Evolutionary conservation across 2,888 invertebrate species (phyloP).

Genomic region (Eristalis intricaria): DNA sequence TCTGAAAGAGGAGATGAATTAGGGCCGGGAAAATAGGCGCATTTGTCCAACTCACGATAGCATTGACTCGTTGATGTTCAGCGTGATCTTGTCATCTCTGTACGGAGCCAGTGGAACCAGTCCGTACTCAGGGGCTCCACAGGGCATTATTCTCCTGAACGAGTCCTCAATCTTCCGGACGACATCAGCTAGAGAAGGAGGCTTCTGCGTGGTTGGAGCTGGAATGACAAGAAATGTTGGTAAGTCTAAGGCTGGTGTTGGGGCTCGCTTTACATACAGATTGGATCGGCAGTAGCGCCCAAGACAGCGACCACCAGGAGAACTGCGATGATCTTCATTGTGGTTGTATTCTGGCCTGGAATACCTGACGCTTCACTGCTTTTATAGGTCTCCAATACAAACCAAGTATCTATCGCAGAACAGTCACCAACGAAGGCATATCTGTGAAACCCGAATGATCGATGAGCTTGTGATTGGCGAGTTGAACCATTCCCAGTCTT

Average conservation of each 20-base stretch:
- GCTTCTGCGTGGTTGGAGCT: not conserved
- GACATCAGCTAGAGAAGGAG: conserved; percentile 34
- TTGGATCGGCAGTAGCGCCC: conserved; percentile 1
- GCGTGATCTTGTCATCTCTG: not conserved
- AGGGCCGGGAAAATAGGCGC: not conserved
- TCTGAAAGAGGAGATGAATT: conserved; percentile 6
- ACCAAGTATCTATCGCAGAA: not conserved
- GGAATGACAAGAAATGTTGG: not conserved
- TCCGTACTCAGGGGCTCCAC: conserved; percentile 73
- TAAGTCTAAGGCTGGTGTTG: not conserved
- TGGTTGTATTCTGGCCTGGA: not conserved
- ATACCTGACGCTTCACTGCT: not conserved
- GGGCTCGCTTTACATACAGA: not conserved
- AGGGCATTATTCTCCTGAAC: conserved; percentile 74
- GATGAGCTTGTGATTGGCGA: not conserved
- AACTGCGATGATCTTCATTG: conserved; percentile 14
- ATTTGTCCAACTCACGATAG: conserved; percentile 1
- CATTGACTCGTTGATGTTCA: conserved; percentile 18
- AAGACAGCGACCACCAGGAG: conserved; percentile 7
- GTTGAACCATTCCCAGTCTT: too few relatives aligned
- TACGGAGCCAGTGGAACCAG: conserved; percentile 75
- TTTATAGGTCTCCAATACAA: conserved; percentile 6
- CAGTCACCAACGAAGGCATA: not conserved
- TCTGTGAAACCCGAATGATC: not conserved
- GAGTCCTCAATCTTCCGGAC: conserved; percentile 52